Conservation (phyloP, 2,888 invertebrate species). For the Parnassius mnemosyne region DNA sequence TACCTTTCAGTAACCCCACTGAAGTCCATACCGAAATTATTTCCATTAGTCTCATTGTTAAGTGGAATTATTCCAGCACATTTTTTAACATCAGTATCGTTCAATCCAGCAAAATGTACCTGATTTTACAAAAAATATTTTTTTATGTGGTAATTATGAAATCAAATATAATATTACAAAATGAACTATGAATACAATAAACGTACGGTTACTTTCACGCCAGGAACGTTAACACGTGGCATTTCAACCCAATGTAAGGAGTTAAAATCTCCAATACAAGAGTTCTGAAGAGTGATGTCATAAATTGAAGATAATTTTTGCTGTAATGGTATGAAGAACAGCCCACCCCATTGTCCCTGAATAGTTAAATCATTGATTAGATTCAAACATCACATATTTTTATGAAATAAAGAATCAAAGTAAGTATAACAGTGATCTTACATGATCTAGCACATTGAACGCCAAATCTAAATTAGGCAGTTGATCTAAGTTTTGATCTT, state of each 20-base stretch:
- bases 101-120: slow-evolving; percentile 36
- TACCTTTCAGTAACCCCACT: slow-evolving; percentile 56
- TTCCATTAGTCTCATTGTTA: slow-evolving; percentile 16
- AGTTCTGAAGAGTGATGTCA: slow-evolving; percentile 34
- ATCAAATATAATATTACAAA: background rate
- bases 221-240: slow-evolving; percentile 30
- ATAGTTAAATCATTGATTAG: slow-evolving; percentile 26
- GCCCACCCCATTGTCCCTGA: slow-evolving; percentile 44
- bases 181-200: background rate
- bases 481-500: slow-evolving; percentile 38
- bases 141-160: background rate
- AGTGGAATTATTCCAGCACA: slow-evolving; percentile 39
- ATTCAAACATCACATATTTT: background rate
- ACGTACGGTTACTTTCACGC: slow-evolving; percentile 48
- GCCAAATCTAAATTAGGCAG: slow-evolving; percentile 46
- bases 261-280: slow-evolving; percentile 41
- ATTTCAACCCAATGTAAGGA: slow-evolving; percentile 50
- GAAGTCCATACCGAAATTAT: slow-evolving; percentile 56
- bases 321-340: slow-evolving; percentile 39
- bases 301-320: slow-evolving; percentile 25
- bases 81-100: slow-evolving; percentile 41
- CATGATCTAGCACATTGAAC: slow-evolving; percentile 40
- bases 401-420: slow-evolving; percentile 12
- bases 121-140: slow-evolving; percentile 4
- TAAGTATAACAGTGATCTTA: slow-evolving; percentile 31